Conservation (phyloP, 1,140 invertebrate species). For the Solen grandis region DNA sequence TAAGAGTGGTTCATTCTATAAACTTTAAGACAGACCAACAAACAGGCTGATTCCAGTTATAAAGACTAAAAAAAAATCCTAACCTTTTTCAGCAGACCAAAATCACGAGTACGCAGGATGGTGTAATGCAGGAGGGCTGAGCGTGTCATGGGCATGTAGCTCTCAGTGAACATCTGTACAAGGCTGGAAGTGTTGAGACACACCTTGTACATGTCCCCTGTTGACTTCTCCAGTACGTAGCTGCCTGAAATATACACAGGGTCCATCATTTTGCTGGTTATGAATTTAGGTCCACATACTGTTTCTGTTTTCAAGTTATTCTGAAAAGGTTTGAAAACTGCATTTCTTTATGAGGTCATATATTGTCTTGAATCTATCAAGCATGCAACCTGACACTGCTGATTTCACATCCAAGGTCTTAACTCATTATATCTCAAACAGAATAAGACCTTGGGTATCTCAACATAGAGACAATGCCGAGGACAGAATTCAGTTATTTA, state of each 20-base stretch:
- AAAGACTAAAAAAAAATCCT: constrained; percentile 11
- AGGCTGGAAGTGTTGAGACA: constrained; percentile 62
- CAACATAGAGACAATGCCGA: too few species aligned
- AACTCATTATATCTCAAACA: too few species aligned
- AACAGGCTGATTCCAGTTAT: too few species aligned
- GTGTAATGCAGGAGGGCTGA: constrained; percentile 73
- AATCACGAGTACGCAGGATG: constrained; percentile 65
- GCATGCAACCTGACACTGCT: too few species aligned
- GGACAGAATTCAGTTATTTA: too few species aligned
- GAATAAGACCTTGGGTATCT: too few species aligned
- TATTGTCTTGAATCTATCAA: too few species aligned
- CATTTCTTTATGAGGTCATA: too few species aligned
- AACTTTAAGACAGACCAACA: too few species aligned
- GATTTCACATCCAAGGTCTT: too few species aligned
- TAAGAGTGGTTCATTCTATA: too few species aligned
- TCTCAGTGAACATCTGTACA: constrained; percentile 62
- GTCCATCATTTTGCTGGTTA: neutral
- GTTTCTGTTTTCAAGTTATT: neutral
- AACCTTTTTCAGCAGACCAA: constrained; percentile 71
- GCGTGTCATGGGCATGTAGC: constrained; percentile 68
- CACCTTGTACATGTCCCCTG: constrained; percentile 65
- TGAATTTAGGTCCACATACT: neutral
- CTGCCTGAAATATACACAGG: constrained; percentile 39
- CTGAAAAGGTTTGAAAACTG: too few species aligned
- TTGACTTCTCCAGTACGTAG: constrained; percentile 65